Conservation (phyloP, 1,140 invertebrate genomes). For the Trinorchestia longiramus region DNA sequence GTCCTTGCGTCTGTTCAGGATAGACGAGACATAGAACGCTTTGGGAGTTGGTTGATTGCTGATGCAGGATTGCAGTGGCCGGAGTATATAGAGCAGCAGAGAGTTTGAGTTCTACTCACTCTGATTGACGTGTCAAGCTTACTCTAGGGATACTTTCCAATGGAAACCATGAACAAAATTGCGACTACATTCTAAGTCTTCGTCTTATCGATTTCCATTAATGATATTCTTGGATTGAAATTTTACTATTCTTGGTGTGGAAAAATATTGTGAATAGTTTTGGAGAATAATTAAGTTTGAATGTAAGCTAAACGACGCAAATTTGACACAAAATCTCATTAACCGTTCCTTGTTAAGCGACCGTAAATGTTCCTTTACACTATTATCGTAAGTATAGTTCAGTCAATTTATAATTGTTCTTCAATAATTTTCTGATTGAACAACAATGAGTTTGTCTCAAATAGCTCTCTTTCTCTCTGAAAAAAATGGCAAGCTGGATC, state of each 20-base stretch:
- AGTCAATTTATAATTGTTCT: no score
- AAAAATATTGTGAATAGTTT: no score
- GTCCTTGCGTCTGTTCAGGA: slow-evolving; percentile 43
- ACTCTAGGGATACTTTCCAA: neutral
- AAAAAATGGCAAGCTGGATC: no score
- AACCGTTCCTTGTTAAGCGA: no score
- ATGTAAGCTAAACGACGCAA: no score
- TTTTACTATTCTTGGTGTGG: neutral
- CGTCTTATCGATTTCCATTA: neutral
- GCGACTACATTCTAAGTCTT: neutral
- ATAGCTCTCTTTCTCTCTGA: no score
- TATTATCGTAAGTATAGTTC: no score
- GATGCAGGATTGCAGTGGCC: slow-evolving; percentile 34
- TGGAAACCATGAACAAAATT: neutral
- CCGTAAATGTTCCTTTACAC: no score
- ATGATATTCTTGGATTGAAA: neutral
- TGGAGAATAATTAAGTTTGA: no score
- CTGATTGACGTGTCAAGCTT: neutral
- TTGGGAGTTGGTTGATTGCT: slow-evolving; percentile 51
- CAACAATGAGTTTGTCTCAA: no score
- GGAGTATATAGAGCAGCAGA: neutral
- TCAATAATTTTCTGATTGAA: no score
- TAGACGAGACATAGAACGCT: slow-evolving; percentile 51
- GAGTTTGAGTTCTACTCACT: neutral
- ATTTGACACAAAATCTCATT: no score